Conservation (phyloP, 2,113 vertebrate species). For the Trogon melanurus region DNA sequence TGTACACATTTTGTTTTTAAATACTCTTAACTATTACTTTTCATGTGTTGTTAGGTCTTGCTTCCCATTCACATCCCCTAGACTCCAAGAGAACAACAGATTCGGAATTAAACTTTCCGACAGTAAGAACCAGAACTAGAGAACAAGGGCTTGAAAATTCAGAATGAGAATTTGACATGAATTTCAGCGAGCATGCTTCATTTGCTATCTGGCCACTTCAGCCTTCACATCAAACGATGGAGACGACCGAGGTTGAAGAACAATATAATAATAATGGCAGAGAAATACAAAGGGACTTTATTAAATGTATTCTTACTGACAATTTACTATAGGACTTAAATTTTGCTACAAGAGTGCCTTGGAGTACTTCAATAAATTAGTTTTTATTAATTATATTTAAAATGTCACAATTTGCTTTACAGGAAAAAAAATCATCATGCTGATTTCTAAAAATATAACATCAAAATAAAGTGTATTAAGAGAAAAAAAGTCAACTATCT, state of each 20-base stretch:
- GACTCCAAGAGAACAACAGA: background rate
- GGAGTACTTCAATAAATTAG: background rate
- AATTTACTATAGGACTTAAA: background rate
- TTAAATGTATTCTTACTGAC: background rate
- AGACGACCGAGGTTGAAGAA: background rate
- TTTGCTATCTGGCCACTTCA: background rate
- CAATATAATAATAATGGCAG: background rate
- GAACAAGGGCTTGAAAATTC: background rate
- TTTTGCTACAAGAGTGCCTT: background rate
- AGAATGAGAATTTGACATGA: background rate
- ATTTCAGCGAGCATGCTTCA: background rate
- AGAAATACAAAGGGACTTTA: background rate
- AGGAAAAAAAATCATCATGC: background rate
- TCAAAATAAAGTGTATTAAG: background rate
- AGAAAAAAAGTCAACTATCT: background rate
- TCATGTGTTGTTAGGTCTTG: background rate
- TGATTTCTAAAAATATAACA: background rate
- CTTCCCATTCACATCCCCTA: background rate
- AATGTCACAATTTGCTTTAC: background rate
- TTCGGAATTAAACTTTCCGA: background rate
- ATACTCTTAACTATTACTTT: background rate
- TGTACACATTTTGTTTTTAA: background rate
- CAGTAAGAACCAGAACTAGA: background rate
- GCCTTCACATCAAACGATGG: background rate
- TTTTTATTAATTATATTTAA: conserved; percentile 17